Percentiles rank a stretch among this genome's conserved stretches.
These are phyloP conservation scores for Acanthosepion esculentum DNA, from an alignment of 2,888 invertebrate species.

Conservation along the genomic window DNA sequence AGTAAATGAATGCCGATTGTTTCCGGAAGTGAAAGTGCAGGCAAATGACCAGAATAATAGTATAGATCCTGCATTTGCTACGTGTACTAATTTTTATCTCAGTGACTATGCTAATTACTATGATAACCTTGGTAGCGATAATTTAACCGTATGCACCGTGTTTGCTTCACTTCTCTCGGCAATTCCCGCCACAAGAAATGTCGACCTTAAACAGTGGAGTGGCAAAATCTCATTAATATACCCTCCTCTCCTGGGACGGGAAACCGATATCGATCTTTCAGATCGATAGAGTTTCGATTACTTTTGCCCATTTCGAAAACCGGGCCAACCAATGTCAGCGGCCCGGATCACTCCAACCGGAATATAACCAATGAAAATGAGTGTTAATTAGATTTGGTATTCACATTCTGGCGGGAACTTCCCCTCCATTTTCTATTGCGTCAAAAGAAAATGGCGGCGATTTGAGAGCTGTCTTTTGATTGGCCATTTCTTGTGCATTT, in stretches of 20 bases:
- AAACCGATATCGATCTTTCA: not conserved
- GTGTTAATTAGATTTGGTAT: conserved; percentile 4
- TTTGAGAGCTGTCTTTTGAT: too few species aligned
- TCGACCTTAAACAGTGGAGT: not conserved
- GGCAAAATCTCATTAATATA: not conserved
- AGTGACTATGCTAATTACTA: not conserved
- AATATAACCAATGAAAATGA: not conserved
- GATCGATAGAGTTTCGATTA: not conserved
- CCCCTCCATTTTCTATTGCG: not conserved
- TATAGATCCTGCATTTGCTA: too few species aligned
- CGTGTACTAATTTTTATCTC: not conserved
- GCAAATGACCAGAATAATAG: too few species aligned
- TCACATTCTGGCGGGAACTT: not conserved
- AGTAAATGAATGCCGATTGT: too few species aligned
- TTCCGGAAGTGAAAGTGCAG: too few species aligned
- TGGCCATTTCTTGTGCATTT: too few species aligned
- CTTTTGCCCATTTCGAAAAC: not conserved
- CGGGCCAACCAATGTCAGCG: not conserved
- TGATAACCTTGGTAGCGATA: not conserved
- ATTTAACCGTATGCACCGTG: not conserved
- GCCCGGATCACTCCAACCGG: not conserved
- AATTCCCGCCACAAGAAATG: not conserved
- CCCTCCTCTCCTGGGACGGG: not conserved
- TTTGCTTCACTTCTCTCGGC: not conserved
- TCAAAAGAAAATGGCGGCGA: too few species aligned